A percentile compares a stretch with the other conserved stretches of the same genome.
Evolutionary conservation across 2,113 vertebrate genomes (phyloP).

Genomic region (Eudyptes chrysolophus): DNA sequence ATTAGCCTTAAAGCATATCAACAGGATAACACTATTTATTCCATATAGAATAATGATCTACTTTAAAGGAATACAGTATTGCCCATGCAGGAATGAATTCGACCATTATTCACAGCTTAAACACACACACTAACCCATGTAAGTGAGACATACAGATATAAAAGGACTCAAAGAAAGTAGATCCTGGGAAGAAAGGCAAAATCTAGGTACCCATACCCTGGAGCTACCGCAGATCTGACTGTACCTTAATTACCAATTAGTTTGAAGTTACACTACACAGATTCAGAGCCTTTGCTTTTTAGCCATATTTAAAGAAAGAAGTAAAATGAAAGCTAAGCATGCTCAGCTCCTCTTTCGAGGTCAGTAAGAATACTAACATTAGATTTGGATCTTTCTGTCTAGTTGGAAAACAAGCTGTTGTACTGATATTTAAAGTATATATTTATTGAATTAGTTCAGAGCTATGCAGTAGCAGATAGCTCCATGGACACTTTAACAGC

Average conservation of each 20-base stretch:
- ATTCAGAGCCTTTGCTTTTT: slow-evolving; percentile 22
- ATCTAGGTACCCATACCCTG: background rate
- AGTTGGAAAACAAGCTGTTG: background rate
- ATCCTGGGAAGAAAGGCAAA: background rate
- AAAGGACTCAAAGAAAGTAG: background rate
- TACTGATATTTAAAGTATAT: background rate
- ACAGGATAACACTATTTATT: slow-evolving; percentile 74
- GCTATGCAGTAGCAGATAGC: background rate
- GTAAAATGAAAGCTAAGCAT: background rate
- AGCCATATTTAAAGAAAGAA: background rate
- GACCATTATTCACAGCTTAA: slow-evolving; percentile 41
- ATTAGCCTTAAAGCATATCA: slow-evolving; percentile 75
- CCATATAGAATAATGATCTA: slow-evolving; percentile 71
- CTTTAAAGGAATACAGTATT: slow-evolving; percentile 47
- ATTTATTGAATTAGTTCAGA: background rate
- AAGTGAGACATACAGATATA: background rate
- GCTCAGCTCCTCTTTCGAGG: background rate
- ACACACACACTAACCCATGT: background rate
- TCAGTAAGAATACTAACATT: background rate
- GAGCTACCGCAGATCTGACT: slow-evolving; percentile 1
- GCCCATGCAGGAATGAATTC: slow-evolving; percentile 34
- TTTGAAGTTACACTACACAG: background rate
- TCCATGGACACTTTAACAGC: background rate
- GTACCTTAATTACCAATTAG: slow-evolving; percentile 33
- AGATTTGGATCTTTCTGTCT: background rate